A percentile compares a stretch with the other conserved stretches of the same genome.
Evolutionary conservation across 2,797 vertebrate species (phyloP).

Genomic region (Sebastes kiyomatsui): DNA sequence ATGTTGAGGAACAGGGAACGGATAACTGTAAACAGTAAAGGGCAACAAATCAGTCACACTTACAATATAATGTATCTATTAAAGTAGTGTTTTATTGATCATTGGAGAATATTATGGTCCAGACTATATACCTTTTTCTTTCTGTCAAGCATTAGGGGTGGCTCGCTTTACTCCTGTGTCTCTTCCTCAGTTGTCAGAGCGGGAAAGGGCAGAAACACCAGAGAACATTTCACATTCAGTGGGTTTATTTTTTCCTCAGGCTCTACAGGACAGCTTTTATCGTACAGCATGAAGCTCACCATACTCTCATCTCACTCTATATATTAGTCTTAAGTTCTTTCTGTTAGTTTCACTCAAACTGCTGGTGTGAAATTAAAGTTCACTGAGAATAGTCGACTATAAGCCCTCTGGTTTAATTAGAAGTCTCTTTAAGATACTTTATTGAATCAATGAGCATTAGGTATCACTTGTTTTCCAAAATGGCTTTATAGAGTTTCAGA

Average conservation of each 20-base stretch:
- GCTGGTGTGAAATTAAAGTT: constrained; percentile 51
- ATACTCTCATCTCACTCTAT: constrained; percentile 16
- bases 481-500: constrained; percentile 30
- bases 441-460: constrained; percentile 36
- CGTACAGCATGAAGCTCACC: constrained; percentile 27
- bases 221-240: constrained; percentile 50
- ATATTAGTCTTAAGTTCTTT: constrained; percentile 31
- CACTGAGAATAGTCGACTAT: constrained; percentile 27
- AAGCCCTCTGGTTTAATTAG: constrained; percentile 46
- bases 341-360: constrained; percentile 23
- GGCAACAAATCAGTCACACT: constrained; percentile 61
- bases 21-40: constrained; percentile 66
- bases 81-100: constrained; percentile 61
- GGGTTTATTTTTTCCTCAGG: constrained; percentile 42
- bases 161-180: constrained; percentile 22
- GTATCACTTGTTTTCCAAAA: constrained; percentile 40
- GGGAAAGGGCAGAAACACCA: constrained; percentile 41
- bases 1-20: constrained; percentile 56
- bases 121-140: constrained; percentile 34
- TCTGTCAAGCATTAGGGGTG: constrained; percentile 39
- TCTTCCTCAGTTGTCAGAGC: constrained; percentile 42
- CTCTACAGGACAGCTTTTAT: constrained; percentile 47
- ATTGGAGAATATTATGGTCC: constrained; percentile 42
- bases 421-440: constrained; percentile 35
- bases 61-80: constrained; percentile 58